phyloP scores from a whole-genome alignment of 1,140 invertebrate genomes.

The Steinernema khuongi region DNA sequence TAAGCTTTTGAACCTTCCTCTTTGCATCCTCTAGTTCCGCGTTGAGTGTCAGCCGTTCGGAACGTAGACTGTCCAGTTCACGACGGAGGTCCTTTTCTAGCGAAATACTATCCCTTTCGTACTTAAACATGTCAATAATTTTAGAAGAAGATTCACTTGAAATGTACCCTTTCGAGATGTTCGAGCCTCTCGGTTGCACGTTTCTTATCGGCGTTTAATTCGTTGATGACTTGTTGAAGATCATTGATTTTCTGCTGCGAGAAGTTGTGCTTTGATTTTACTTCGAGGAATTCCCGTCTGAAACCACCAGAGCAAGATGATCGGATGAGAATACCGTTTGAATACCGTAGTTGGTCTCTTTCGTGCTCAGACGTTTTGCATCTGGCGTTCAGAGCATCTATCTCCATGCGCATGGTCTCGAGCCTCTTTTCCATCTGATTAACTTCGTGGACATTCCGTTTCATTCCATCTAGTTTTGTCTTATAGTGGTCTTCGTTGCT shows the following conservation, averaged over 20 bases:
- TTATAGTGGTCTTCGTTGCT: slow-evolving; percentile 23
- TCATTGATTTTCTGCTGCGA: slow-evolving; percentile 19
- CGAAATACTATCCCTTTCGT: slow-evolving; percentile 20
- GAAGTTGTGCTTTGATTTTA: slow-evolving; percentile 9
- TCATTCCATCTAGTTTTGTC: slow-evolving; percentile 17
- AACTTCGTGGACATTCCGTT: slow-evolving; percentile 12
- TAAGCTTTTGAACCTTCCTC: slow-evolving; percentile 18
- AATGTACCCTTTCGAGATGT: slow-evolving; percentile 10
- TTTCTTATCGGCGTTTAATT: slow-evolving; percentile 17
- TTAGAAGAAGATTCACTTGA: not conserved
- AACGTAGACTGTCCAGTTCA: slow-evolving; percentile 19
- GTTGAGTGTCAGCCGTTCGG: not conserved
- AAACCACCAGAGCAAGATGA: not conserved
- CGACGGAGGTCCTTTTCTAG: slow-evolving; percentile 21
- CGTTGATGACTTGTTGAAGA: slow-evolving; percentile 15
- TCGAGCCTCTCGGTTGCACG: slow-evolving; percentile 13
- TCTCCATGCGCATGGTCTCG: slow-evolving; percentile 20
- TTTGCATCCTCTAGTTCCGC: slow-evolving; percentile 27
- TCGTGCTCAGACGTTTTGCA: slow-evolving; percentile 26
- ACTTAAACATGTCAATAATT: not conserved
- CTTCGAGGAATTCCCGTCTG: slow-evolving; percentile 14
- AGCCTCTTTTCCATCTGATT: slow-evolving; percentile 22
- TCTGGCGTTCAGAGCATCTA: slow-evolving; percentile 23
- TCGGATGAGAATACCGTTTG: not conserved
- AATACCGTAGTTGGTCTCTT: slow-evolving; percentile 18